Percentiles rank a stretch among this genome's conserved stretches.
Evolutionary conservation across 2,113 vertebrate species (phyloP).

Genomic region (Eonycteris spelaea): DNA sequence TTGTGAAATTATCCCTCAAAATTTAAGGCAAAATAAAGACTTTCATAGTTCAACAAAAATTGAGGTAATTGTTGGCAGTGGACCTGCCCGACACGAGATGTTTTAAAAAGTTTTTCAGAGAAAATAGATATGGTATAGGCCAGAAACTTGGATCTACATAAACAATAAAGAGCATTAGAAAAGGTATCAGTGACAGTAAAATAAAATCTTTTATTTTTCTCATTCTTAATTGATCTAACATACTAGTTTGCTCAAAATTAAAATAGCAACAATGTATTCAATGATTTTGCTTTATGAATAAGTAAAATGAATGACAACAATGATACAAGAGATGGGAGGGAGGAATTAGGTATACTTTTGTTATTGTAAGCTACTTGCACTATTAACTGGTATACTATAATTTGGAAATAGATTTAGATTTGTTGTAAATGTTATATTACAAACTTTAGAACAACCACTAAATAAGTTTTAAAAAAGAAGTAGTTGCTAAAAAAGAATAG

Average conservation of each 20-base stretch:
- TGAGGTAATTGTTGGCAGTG: neutral
- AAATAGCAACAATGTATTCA: neutral
- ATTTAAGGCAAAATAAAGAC: neutral
- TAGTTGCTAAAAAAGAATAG: neutral
- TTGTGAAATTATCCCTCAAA: neutral
- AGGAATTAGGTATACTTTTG: neutral
- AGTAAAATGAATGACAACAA: neutral
- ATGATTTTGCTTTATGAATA: neutral
- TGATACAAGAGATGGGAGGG: neutral
- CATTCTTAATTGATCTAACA: neutral
- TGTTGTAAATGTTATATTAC: neutral
- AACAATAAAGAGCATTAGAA: neutral
- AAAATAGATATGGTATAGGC: neutral
- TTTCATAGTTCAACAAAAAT: neutral
- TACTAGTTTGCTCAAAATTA: neutral
- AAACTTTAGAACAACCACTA: neutral
- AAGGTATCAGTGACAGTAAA: neutral
- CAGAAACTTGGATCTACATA: neutral
- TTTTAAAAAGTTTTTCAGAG: neutral
- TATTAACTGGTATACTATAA: neutral
- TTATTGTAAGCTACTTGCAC: neutral
- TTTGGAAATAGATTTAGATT: neutral
- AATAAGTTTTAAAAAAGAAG: neutral
- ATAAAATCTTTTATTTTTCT: neutral
- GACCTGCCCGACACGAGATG: neutral